phyloP scores from a whole-genome alignment of 1,140 invertebrate genomes.

The Ctenoplectra terminalis region DNA sequence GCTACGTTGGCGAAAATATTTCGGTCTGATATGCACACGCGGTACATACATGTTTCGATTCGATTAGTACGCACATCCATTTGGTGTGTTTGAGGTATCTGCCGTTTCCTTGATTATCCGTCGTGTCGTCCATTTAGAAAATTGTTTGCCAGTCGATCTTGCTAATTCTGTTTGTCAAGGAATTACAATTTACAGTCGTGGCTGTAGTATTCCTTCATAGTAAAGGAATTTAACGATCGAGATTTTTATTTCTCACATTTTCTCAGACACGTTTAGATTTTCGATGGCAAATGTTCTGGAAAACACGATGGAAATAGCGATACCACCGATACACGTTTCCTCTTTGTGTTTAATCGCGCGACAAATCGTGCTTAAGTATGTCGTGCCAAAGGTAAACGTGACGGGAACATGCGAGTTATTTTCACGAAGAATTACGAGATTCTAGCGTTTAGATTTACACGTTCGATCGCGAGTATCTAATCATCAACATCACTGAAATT shows the following conservation, averaged over 20 bases:
- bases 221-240: too few relatives aligned
- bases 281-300: background rate
- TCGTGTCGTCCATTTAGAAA: slow-evolving; percentile 29
- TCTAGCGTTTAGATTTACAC: background rate
- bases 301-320: slow-evolving; percentile 3
- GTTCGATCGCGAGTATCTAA: too few relatives aligned
- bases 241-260: background rate
- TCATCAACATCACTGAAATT: too few relatives aligned
- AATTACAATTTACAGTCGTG: background rate
- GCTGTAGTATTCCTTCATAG: too few relatives aligned
- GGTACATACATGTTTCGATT: slow-evolving; percentile 9
- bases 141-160: slow-evolving; percentile 18
- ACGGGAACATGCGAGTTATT: slow-evolving; percentile 37
- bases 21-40: background rate
- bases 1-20: slow-evolving; percentile 43
- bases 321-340: background rate
- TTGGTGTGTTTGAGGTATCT: slow-evolving; percentile 45
- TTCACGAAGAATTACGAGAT: slow-evolving; percentile 14
- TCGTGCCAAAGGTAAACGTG: background rate
- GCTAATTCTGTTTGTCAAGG: slow-evolving; percentile 50
- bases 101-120: slow-evolving; percentile 35
- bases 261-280: background rate
- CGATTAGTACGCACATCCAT: slow-evolving; percentile 38
- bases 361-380: background rate
- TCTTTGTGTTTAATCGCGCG: background rate